A percentile compares a stretch with the other conserved stretches of the same genome.
Conservation (phyloP, 2,113 vertebrate species). For the Tenrec ecaudatus region DNA sequence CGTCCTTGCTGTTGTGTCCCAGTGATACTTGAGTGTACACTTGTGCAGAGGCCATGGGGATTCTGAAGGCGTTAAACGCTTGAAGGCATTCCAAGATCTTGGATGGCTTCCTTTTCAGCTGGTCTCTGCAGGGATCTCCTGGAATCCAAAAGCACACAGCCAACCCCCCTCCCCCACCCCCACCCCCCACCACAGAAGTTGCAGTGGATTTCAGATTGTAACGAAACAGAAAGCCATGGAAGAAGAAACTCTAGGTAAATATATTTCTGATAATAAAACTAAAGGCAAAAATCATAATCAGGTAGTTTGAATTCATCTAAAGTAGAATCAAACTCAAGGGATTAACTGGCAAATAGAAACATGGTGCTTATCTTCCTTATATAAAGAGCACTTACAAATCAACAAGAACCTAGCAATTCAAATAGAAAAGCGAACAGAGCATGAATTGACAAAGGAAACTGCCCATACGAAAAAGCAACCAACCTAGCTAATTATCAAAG, state of each 20-base stretch:
- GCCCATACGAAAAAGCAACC: not conserved
- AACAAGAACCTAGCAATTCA: constrained; percentile 10
- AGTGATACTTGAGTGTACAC: not conserved
- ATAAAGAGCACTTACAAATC: constrained; percentile 43
- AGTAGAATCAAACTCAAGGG: constrained; percentile 28
- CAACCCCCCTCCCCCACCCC: not conserved
- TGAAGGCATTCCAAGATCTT: not conserved
- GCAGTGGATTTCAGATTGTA: not conserved
- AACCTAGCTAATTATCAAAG: not conserved
- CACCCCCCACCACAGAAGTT: constrained; percentile 16
- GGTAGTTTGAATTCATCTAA: constrained; percentile 25
- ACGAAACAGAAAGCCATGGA: not conserved
- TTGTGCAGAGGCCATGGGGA: not conserved
- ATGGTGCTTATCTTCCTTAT: constrained; percentile 7
- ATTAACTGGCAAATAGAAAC: not conserved
- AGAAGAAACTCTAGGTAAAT: constrained; percentile 16
- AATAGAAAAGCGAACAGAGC: constrained; percentile 4
- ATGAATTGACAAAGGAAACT: not conserved
- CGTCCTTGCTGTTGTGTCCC: not conserved
- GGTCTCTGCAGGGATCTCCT: not conserved
- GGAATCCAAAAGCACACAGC: constrained; percentile 32
- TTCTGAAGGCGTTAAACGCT: not conserved
- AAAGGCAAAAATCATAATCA: constrained; percentile 49
- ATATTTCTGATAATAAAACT: constrained; percentile 23
- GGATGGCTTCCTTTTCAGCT: not conserved